Evolutionary conservation across 2,113 vertebrate species (phyloP).

Genomic region (Chionis minor): DNA sequence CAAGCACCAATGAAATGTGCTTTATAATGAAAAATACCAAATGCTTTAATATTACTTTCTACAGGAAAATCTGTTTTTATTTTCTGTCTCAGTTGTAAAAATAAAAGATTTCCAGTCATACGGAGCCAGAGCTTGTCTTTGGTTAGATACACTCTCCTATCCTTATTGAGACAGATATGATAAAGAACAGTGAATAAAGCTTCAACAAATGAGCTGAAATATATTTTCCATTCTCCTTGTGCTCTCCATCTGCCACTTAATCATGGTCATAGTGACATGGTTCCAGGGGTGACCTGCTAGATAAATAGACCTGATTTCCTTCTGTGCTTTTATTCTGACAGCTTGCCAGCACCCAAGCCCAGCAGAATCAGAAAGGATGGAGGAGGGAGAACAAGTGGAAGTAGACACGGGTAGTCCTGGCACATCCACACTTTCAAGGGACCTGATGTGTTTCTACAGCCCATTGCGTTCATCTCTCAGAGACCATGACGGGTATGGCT

Average conservation of each 20-base stretch:
- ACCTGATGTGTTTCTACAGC: not conserved
- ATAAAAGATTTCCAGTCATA: not conserved
- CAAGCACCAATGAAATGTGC: not conserved
- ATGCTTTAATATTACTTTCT: not conserved
- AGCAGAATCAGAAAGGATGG: not conserved
- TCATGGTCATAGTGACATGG: not conserved
- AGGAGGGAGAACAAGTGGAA: not conserved
- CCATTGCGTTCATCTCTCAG: not conserved
- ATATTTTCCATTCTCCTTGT: not conserved
- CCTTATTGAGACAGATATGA: not conserved
- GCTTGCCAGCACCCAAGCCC: not conserved
- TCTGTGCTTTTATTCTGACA: not conserved
- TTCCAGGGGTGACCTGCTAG: not conserved
- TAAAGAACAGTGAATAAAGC: not conserved
- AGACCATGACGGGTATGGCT: not conserved
- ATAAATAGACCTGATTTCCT: not conserved
- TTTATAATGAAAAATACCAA: not conserved
- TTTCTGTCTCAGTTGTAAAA: not conserved
- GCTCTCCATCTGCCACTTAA: not conserved
- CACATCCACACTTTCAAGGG: not conserved
- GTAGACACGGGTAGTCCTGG: not conserved
- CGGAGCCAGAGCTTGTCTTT: not conserved
- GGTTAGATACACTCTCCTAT: not conserved
- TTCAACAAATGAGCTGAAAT: not conserved
- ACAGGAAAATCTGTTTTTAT: slow-evolving; percentile 15